Base-by-base conservation (phyloP, 2,888 invertebrate species). In the Drosophila mercatorum region DNA sequence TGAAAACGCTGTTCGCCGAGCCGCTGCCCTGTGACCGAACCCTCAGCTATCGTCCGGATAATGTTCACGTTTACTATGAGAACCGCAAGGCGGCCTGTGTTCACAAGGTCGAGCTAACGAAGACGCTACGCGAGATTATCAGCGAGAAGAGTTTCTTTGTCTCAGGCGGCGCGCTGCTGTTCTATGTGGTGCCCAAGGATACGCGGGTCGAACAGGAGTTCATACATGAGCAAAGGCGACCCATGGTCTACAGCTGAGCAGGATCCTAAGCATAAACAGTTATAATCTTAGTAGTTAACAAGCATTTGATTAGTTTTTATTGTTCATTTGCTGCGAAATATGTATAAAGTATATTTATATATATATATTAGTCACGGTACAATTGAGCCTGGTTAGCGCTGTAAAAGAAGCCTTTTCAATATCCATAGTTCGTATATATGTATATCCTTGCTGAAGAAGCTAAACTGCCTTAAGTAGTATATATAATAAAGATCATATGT, bases 61-160 rank as follows among this genome's bases (percentile, higher is more conserved):
- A 93, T 63, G 89, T 97, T 2, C 94, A 95, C 91, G 93, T 97
- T 2, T 97, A 97, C 90, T 97, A 95, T 90, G 96, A 97, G 92
- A 95, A 96, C 60, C 93, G 93, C 61, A 94, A 95, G 75, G 94
- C 94, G 72, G 94, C 94, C 49, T 93, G 93, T 88, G 93, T 96
- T 0, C 94, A 95, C 85, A 93, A 94, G 72, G 93, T 96, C 3
- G 92, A 95, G 81, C 84, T 94, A 0, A 90, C 92, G 0, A 93
- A 94, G 77, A 94, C 94, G 1, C 93, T 97, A 4, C 92, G 93
- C 2, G 94, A 95, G 63, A 93, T 96, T 75, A 90, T 97, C 43
- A 92, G 93, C 68, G 92, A 93, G 58, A 94, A 95, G 83, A 68
- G 92, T 0, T 93, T 93, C 68, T 92, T 87, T 67, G 90, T 93